Evolutionary conservation across 2,797 vertebrate species (phyloP), one percentile per base, ranked within the genome.

Genomic region (Ibycter americanus): DNA sequence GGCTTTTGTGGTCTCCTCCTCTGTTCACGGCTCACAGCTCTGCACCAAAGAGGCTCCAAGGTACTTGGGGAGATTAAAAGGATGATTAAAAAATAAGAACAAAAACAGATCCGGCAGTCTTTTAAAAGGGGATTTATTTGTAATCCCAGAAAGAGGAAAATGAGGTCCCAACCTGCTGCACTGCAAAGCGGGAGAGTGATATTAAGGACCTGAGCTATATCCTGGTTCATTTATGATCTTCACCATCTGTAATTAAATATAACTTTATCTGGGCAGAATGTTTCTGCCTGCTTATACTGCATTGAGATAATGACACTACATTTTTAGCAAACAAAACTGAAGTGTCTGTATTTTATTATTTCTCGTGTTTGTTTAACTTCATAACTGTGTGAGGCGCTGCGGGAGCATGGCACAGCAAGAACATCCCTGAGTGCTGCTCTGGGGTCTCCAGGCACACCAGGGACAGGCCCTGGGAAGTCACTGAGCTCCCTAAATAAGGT

Each of bases 91-190:
- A 94, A 55, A 38, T 5, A 44, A 76, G 56, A 93, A 62, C 38
- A 61, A 22, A 81, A 52, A 19, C 55, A 34, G 34, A 85, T 51
- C 70, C 1, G 2, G 3, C 58, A 62, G 73, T 11, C 52, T 40
- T 56, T 62, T 58, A 42, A 42, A 72, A 83, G 38, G 70, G 52
- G 61, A 93, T 95, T 97, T 97, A 66, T 56, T 47, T 89, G 86
- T 78, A 90, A 96, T 96, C 93, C 89, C 66, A 40, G 36, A 27
- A 44, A 27, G 90, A 83, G 46, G 74, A 42, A 89, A 96, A 95
- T 27, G 59, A 96, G 74, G 46, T 40, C 34, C 56, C 9, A 21
- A 31, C 76, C 66, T 82, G 52, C 49, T 21, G 44, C 5, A 3
- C 32, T 16, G 56, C 13, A 12, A 4, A 36, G 67, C 2, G 0